Base-by-base conservation (phyloP, 30 jellyfish, hydroid and myxozoan species). In the Aurelia sp. region DNA sequence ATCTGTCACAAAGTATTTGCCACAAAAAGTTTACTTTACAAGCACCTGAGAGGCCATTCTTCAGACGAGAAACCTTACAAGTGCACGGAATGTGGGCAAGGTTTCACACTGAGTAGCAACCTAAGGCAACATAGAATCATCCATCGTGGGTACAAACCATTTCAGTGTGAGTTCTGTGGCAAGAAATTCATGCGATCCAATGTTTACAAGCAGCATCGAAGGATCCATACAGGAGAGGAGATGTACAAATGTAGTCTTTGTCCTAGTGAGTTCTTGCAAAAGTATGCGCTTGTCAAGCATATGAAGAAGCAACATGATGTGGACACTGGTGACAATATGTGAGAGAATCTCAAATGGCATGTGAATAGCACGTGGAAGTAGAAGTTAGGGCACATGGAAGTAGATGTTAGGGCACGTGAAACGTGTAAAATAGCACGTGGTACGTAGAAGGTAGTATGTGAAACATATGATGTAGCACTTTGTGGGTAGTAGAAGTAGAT, bases 81-180 rank as follows among this genome's bases (percentile, higher is more conserved):
- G 74, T 94, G 99, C 85, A 91, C 82, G 71, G 99, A 94, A 55
- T 94, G 99, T 44, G 99, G 99, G 6, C 99, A 94, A 89, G 99
- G 99, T 18, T 94, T 94, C 84, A 94, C 99, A 11, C 80, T 94
- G 62, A 94, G 99, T 83, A 94, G 99, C 85, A 94, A 94, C 73
- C 86, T 94, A 72, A 78, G 99, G 51, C 99, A 94, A 69, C 99
- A 94, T 62, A 80, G 99, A 10, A 94, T 94, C 31, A 94, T 94
- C 62, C 99, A 94, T 65, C 88, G 99, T 21, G 99, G 99, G 22
- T 94, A 94, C 84, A 94, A 94, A 73, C 99, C 99, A 12, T 94
- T 94, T 55, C 99, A 94, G 65, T 94, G 99, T 48, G 99, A 94
- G 79, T 94, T 82, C 74, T 94, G 99, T 52, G 99, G 99, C 71